These are phyloP conservation scores for Thymallus thymallus DNA, from an alignment of 2,113 vertebrate species.

Conservation along the genomic window DNA sequence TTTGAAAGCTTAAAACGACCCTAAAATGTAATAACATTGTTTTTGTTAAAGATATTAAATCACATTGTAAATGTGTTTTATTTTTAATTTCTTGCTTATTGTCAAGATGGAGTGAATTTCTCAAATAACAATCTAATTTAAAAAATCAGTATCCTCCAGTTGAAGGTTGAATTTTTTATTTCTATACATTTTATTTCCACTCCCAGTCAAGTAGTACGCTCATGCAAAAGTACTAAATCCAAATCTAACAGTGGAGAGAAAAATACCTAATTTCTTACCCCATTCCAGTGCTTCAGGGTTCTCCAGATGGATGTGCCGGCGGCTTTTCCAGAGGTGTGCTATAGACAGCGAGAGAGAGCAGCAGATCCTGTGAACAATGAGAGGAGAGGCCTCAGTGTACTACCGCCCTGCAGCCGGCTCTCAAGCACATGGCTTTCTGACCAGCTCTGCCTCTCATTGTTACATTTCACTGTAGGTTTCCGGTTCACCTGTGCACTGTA, in stretches of 20 bases:
- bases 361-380: neutral
- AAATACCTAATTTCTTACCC: no score
- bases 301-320: neutral
- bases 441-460: neutral
- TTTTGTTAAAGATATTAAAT: no score
- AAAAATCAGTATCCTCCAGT: no score
- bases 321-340: neutral
- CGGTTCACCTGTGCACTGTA: no score
- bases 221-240: no score
- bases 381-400: neutral
- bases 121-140: no score
- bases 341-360: neutral
- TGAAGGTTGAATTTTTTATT: neutral
- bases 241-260: no score
- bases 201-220: neutral
- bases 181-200: neutral
- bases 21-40: no score
- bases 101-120: no score
- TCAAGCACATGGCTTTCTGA: neutral
- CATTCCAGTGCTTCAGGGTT: neutral
- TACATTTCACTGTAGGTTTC: neutral
- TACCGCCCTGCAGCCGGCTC: neutral
- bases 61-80: no score
- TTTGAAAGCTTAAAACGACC: no score
- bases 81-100: no score